Evolutionary conservation across 2,888 invertebrate genomes (phyloP).

Genomic region (Mythimna pallens): DNA sequence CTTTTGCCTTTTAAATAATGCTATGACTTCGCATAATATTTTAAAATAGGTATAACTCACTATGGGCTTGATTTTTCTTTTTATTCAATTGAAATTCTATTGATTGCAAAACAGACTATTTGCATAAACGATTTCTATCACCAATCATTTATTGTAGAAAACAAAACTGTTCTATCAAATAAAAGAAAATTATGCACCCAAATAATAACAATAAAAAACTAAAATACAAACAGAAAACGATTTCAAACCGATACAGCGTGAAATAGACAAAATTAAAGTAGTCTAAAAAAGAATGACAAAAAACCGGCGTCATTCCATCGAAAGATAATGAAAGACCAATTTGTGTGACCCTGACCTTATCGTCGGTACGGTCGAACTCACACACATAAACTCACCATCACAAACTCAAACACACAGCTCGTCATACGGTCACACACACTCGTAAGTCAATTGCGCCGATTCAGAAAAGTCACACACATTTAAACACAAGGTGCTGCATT

Average conservation of each 20-base stretch:
- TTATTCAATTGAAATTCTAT: neutral
- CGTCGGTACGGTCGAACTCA: conserved; percentile 42
- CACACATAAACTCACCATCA: conserved; percentile 36
- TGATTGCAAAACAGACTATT: conserved; percentile 24
- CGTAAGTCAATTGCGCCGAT: neutral
- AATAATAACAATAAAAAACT: conserved; percentile 13
- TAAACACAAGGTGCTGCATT: neutral
- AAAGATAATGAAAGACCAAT: conserved; percentile 59
- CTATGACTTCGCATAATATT: neutral
- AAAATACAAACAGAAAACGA: conserved; percentile 48
- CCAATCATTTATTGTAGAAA: conserved; percentile 10
- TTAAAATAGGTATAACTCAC: neutral
- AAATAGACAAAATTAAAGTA: conserved; percentile 45
- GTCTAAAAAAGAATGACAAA: conserved; percentile 43
- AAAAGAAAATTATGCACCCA: conserved; percentile 19
- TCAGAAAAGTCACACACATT: conserved; percentile 21
- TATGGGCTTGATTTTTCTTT: neutral
- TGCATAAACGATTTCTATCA: neutral
- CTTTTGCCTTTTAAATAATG: neutral
- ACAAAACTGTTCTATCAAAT: conserved; percentile 16
- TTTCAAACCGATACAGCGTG: conserved; percentile 34
- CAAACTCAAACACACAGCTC: conserved; percentile 44
- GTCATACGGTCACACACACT: conserved; percentile 36
- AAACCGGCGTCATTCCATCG: conserved; percentile 46
- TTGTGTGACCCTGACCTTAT: conserved; percentile 72